Conservation (phyloP, 2,888 invertebrate genomes). For the Epinotia demarniana region DNA sequence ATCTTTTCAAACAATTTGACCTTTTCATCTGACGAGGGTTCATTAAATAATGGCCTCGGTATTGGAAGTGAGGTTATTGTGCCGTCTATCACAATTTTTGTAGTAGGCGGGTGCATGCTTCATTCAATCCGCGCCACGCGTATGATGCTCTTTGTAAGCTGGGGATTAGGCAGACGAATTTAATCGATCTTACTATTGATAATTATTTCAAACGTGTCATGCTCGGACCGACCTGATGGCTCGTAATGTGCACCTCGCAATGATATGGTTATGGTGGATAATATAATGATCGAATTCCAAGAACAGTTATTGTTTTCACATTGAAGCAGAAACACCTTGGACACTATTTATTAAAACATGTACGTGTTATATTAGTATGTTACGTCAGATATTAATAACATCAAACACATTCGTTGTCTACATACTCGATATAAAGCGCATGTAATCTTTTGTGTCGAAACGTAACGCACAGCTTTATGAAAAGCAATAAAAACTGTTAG, state of each 20-base stretch:
- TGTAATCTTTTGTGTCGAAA: conserved; percentile 38
- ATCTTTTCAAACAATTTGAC: conserved; percentile 85
- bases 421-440: conserved; percentile 14
- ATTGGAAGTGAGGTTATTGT: conserved; percentile 81
- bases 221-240: conserved; percentile 21
- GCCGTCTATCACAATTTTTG: conserved; percentile 80
- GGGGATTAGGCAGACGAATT: conserved; percentile 45
- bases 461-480: conserved; percentile 15
- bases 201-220: conserved; percentile 44
- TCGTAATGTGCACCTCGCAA: conserved; percentile 14
- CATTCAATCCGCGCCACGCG: conserved; percentile 56
- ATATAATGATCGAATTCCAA: conserved; percentile 50
- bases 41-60: conserved; percentile 82
- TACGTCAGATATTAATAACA: conserved; percentile 22
- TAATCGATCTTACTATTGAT: conserved; percentile 49
- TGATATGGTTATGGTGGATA: conserved; percentile 35
- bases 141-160: conserved; percentile 40
- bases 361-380: conserved; percentile 35
- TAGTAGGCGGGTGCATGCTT: conserved; percentile 68
- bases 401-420: conserved; percentile 40
- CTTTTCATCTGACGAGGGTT: conserved; percentile 84
- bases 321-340: conserved; percentile 46
- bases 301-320: conserved; percentile 49
- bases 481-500: conserved; percentile 25
- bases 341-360: conserved; percentile 45